These are phyloP conservation scores for Drosophila teissieri DNA, from an alignment of 1,140 invertebrate genomes.

Conservation along the genomic window DNA sequence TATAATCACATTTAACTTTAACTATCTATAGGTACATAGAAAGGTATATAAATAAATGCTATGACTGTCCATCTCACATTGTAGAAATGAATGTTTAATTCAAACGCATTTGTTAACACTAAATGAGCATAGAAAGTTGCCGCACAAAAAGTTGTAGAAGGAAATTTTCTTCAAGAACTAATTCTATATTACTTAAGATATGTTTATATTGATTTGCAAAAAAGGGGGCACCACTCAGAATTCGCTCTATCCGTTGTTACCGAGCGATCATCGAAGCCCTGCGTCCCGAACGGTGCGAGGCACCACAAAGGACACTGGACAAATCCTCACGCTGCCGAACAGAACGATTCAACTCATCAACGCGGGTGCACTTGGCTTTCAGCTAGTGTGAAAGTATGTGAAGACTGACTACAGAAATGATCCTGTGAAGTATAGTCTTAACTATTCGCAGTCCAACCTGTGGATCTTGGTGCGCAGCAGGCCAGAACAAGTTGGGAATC, in stretches of 20 bases:
- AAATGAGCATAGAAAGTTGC: too few species aligned
- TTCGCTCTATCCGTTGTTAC: conserved; percentile 71
- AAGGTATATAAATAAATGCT: too few species aligned
- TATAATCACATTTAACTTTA: too few species aligned
- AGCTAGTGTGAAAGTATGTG: conserved; percentile 69
- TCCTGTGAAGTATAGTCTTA: conserved; percentile 84
- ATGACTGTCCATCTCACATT: too few species aligned
- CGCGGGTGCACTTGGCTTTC: conserved; percentile 60
- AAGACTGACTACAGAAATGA: conserved; percentile 83
- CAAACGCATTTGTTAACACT: too few species aligned
- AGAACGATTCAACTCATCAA: conserved; percentile 76
- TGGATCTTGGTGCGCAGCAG: background rate
- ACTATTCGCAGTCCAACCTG: conserved; percentile 15
- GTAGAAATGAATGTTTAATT: too few species aligned
- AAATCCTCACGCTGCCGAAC: conserved; percentile 78
- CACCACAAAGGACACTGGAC: conserved; percentile 26
- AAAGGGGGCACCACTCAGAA: conserved; percentile 74
- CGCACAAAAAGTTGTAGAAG: too few species aligned
- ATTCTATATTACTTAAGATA: too few species aligned
- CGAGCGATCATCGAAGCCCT: conserved; percentile 79
- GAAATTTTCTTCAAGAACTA: too few species aligned
- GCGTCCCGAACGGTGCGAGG: conserved; percentile 16
- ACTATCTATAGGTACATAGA: too few species aligned
- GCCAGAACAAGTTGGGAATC: conserved; percentile 41
- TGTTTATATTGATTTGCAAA: conserved; percentile 29